phyloP scores from a whole-genome alignment of 1,140 invertebrate species.

The Diploscapter pachys region DNA sequence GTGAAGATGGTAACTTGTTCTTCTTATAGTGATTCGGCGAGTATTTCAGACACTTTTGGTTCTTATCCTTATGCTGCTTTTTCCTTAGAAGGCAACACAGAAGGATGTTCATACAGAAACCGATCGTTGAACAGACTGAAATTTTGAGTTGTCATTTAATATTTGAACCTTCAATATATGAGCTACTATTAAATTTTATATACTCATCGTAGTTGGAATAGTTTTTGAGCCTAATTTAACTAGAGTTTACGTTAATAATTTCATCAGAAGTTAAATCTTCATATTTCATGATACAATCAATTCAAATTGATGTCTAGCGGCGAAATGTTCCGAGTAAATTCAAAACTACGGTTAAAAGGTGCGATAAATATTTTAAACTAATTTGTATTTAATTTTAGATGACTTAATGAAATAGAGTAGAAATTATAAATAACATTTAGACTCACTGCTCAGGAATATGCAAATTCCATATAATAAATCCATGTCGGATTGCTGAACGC shows the following conservation, averaged over 20 bases:
- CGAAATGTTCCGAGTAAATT: not conserved
- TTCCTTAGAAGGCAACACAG: not conserved
- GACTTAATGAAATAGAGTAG: too few species aligned
- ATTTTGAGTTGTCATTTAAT: not conserved
- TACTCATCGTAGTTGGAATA: not conserved
- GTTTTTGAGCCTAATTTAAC: not conserved
- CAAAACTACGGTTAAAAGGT: not conserved
- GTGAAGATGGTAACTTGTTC: not conserved
- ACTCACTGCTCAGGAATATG: too few species aligned
- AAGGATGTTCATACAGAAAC: not conserved
- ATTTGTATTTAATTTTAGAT: not conserved
- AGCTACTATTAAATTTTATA: not conserved
- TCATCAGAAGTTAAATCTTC: not conserved
- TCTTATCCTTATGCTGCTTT: not conserved
- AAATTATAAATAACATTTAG: too few species aligned
- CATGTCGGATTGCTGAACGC: too few species aligned
- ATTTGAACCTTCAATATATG: not conserved
- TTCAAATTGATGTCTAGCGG: not conserved
- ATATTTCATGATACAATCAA: not conserved
- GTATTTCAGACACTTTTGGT: not conserved
- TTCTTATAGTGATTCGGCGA: not conserved
- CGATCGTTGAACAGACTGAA: not conserved
- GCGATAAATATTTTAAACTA: not conserved
- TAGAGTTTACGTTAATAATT: not conserved
- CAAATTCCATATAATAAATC: too few species aligned